Conservation (phyloP, 2,888 invertebrate species). For the Dryadula phaetusa region DNA sequence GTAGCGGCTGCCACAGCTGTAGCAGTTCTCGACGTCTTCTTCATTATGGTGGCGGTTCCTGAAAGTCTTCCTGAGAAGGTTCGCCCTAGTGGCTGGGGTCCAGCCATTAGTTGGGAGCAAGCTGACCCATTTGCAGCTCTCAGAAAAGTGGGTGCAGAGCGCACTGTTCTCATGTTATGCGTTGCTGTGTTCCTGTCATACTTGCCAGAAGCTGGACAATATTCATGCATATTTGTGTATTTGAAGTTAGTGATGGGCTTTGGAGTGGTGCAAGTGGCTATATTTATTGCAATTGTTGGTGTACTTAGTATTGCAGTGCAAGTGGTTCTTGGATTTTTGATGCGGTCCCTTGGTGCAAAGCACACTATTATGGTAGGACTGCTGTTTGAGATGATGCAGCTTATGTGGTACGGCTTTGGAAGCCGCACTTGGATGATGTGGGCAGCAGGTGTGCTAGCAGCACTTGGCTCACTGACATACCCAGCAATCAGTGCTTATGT, state of each 20-base stretch:
- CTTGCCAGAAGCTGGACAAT: conserved; percentile 99
- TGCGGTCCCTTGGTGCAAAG: conserved; percentile 95
- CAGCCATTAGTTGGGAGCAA: conserved; percentile 97
- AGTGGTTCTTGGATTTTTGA: conserved; percentile 92
- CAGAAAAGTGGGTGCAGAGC: conserved; percentile 96
- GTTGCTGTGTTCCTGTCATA: conserved; percentile 99
- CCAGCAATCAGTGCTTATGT: conserved; percentile 99
- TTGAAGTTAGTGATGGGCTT: conserved; percentile 98
- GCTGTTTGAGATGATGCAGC: conserved; percentile 97
- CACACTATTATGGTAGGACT: conserved; percentile 99
- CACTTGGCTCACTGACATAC: conserved; percentile 98
- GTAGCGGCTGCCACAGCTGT: conserved; percentile 98
- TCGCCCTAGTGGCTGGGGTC: conserved; percentile 90
- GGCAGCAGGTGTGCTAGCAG: conserved; percentile 98
- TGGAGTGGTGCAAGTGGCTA: conserved; percentile 96
- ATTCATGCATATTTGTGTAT: conserved; percentile 99
- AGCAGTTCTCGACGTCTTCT: conserved; percentile 98
- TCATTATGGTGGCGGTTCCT: conserved; percentile 98
- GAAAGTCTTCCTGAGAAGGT: conserved; percentile 98
- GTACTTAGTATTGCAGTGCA: conserved; percentile 98
- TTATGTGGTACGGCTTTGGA: conserved; percentile 99
- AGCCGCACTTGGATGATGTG: conserved; percentile 99
- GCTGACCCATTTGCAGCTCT: conserved; percentile 99
- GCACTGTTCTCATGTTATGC: conserved; percentile 98
- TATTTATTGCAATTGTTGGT: conserved; percentile 98